Evolutionary conservation across 2,888 invertebrate genomes (phyloP).

Genomic region (Fragum sueziense): DNA sequence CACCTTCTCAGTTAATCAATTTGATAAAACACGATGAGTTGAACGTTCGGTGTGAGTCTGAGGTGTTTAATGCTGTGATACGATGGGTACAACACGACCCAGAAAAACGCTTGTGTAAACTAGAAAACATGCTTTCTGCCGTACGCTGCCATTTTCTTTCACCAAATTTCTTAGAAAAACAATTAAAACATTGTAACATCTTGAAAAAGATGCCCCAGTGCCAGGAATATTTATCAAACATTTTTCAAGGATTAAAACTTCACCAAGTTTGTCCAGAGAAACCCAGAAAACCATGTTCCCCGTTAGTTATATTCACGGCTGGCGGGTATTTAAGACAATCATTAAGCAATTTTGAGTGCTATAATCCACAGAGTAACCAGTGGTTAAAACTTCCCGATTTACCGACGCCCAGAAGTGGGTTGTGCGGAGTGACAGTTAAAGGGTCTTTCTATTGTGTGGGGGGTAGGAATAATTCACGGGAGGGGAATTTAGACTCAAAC

Average conservation of each 20-base stretch:
- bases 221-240: constrained; percentile 93
- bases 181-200: constrained; percentile 94
- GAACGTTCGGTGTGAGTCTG: constrained; percentile 94
- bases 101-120: constrained; percentile 90
- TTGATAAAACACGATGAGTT: constrained; percentile 94
- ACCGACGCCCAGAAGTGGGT: constrained; percentile 93
- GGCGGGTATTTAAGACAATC: constrained; percentile 95
- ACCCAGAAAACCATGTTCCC: constrained; percentile 90
- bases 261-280: constrained; percentile 91
- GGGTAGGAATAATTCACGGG: constrained; percentile 92
- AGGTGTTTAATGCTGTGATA: constrained; percentile 90
- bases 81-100: constrained; percentile 94
- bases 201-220: constrained; percentile 94
- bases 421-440: constrained; percentile 80
- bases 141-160: constrained; percentile 96
- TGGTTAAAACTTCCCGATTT: constrained; percentile 92
- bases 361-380: constrained; percentile 92
- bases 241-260: constrained; percentile 93
- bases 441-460: constrained; percentile 95
- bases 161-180: constrained; percentile 94
- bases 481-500: constrained; percentile 86
- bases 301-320: constrained; percentile 94
- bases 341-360: constrained; percentile 93
- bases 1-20: constrained; percentile 90
- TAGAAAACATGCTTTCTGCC: constrained; percentile 93